phyloP scores from a whole-genome alignment of 2,797 vertebrate genomes.

The Sebastes cheni region DNA sequence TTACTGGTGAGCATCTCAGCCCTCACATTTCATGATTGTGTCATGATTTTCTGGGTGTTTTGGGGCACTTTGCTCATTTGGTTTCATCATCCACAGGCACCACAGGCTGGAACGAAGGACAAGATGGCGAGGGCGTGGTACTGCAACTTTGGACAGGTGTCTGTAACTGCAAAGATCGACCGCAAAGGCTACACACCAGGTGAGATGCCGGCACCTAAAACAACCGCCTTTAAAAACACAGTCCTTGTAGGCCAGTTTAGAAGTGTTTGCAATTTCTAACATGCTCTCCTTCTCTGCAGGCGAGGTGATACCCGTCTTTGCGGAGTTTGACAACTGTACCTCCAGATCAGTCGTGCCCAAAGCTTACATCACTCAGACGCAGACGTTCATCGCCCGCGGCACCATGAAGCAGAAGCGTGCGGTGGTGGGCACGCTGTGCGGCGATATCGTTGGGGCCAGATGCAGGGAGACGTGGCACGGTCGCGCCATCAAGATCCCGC shows the following conservation, averaged over 20 bases:
- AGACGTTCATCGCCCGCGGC: constrained; percentile 94
- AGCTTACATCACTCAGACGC: constrained; percentile 93
- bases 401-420: constrained; percentile 92
- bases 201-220: constrained; percentile 48
- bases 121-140: constrained; percentile 94
- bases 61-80: neutral
- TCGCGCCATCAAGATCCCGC: constrained; percentile 92
- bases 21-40: neutral
- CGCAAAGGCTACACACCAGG: constrained; percentile 98
- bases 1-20: constrained; percentile 86
- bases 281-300: constrained; percentile 72
- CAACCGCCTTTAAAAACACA: neutral
- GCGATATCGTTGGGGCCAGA: constrained; percentile 84
- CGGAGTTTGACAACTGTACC: constrained; percentile 94
- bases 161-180: constrained; percentile 94
- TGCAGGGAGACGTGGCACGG: constrained; percentile 92
- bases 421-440: constrained; percentile 88
- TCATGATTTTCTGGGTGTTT: neutral
- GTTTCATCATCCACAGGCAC: constrained; percentile 79
- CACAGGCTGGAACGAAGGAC: constrained; percentile 94
- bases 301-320: constrained; percentile 94
- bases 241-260: neutral
- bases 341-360: constrained; percentile 88
- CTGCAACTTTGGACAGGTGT: constrained; percentile 91
- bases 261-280: neutral